Conservation (phyloP, 1,140 invertebrate species). For the Euglossa dilemma region DNA sequence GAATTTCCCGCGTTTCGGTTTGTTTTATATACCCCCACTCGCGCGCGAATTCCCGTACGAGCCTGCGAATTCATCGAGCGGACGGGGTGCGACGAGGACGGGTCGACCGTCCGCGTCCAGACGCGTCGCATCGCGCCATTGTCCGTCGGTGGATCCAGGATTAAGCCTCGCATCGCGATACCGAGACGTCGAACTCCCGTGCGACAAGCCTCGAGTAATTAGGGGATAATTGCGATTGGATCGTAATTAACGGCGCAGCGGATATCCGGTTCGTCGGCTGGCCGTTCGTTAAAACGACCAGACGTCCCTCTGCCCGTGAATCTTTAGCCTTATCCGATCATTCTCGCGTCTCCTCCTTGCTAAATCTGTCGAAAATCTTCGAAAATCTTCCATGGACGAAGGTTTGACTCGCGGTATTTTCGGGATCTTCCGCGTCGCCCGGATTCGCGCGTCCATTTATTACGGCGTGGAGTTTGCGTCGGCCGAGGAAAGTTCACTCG, state of each 20-base stretch:
- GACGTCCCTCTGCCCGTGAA: not conserved
- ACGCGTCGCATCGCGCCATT: not conserved
- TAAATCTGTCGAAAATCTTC: not conserved
- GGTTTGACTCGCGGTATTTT: not conserved
- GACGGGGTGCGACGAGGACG: no score
- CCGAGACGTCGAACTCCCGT: slow-evolving; percentile 1
- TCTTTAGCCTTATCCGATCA: not conserved
- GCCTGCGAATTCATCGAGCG: not conserved
- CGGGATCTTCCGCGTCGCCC: not conserved
- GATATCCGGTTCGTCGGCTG: slow-evolving; percentile 32
- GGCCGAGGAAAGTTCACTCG: slow-evolving; percentile 12
- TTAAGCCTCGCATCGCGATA: slow-evolving; percentile 11
- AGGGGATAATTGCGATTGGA: slow-evolving; percentile 21
- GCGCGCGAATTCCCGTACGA: not conserved
- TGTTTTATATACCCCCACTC: not conserved
- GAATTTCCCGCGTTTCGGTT: not conserved
- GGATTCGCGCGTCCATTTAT: not conserved
- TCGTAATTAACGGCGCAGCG: not conserved
- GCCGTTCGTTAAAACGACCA: not conserved
- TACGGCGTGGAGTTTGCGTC: not conserved
- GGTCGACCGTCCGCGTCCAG: no score
- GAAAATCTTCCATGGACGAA: not conserved
- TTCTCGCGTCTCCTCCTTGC: not conserved
- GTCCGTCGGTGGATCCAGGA: not conserved
- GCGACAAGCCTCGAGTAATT: slow-evolving; percentile 28